Evolutionary conservation across 1,140 invertebrate species (phyloP).

Genomic region (Bombus breviceps): DNA sequence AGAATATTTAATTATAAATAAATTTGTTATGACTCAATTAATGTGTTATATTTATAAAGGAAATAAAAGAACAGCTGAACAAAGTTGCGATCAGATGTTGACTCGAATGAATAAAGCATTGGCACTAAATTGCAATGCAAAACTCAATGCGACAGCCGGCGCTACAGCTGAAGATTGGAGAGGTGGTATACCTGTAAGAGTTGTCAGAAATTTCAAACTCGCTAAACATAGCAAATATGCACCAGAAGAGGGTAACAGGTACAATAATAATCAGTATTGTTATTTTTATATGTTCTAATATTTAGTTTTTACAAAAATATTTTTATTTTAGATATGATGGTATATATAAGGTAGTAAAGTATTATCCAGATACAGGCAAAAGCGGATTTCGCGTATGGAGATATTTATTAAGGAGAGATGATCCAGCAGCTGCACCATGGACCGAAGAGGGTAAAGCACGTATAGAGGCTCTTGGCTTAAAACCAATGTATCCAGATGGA

Average conservation of each 20-base stretch:
- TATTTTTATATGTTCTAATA: background rate
- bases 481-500: conserved; percentile 87
- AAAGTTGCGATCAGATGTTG: conserved; percentile 91
- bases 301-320: conserved; percentile 1
- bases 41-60: conserved; percentile 55
- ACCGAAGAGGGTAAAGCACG: conserved; percentile 87
- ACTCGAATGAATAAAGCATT: conserved; percentile 91
- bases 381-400: conserved; percentile 93
- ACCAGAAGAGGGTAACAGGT: conserved; percentile 89
- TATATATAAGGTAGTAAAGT: conserved; percentile 92
- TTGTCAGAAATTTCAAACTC: conserved; percentile 91
- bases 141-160: conserved; percentile 86
- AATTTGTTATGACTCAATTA: background rate
- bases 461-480: conserved; percentile 72
- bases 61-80: conserved; percentile 91
- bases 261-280: conserved; percentile 35
- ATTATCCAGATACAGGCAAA: conserved; percentile 91
- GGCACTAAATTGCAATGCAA: conserved; percentile 90
- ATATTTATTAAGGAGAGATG: conserved; percentile 91
- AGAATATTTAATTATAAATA: conserved; percentile 21
- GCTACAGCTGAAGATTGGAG: conserved; percentile 89
- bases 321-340: conserved; percentile 86
- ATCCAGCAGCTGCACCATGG: conserved; percentile 92
- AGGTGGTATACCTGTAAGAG: conserved; percentile 89
- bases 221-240: conserved; percentile 90